Conservation (phyloP, 2,797 vertebrate species). For the Pristis pectinata region DNA sequence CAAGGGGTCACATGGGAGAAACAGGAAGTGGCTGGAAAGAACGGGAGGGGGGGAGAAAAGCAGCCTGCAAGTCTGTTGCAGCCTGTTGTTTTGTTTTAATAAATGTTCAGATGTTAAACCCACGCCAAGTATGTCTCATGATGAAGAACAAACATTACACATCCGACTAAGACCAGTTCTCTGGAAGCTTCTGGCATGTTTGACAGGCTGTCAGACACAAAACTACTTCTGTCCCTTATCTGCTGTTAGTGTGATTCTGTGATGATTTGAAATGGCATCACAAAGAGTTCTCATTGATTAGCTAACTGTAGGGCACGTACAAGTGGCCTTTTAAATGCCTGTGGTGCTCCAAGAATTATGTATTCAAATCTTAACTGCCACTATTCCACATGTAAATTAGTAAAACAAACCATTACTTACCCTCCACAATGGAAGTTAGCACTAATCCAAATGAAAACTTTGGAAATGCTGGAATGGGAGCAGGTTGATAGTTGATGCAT, state of each 20-base stretch:
- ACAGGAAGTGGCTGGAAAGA: too few relatives aligned
- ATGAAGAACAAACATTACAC: too few relatives aligned
- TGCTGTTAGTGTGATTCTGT: neutral
- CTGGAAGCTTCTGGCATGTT: neutral
- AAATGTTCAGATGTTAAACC: too few relatives aligned
- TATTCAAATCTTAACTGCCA: neutral
- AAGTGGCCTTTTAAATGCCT: neutral
- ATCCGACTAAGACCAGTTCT: neutral
- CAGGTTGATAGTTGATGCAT: too few relatives aligned
- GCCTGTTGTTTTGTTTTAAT: too few relatives aligned
- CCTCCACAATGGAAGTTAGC: neutral
- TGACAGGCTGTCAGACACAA: neutral
- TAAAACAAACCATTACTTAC: neutral
- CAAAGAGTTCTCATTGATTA: neutral
- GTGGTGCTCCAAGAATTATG: neutral
- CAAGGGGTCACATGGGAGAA: too few relatives aligned
- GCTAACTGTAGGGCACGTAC: neutral
- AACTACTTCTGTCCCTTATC: neutral
- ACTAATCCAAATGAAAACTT: neutral
- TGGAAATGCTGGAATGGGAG: too few relatives aligned
- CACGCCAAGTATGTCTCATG: too few relatives aligned
- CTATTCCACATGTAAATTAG: neutral
- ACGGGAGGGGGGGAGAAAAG: too few relatives aligned
- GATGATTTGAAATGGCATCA: neutral
- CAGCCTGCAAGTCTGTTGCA: too few relatives aligned